Evolutionary conservation across 1,140 invertebrate genomes (phyloP).

Genomic region (Papilio polytes): DNA sequence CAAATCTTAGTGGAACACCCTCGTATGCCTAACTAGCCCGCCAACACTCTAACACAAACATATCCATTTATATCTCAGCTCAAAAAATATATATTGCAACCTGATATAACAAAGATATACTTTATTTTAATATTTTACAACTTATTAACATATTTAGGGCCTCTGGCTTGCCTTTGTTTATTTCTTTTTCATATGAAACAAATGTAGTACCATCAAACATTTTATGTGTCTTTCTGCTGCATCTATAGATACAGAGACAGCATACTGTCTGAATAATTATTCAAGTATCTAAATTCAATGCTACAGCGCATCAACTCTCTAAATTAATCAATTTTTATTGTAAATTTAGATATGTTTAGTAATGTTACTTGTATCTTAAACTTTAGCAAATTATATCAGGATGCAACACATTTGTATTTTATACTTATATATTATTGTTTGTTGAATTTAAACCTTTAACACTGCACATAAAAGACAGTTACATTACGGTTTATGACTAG

Average conservation of each 20-base stretch:
- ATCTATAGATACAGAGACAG: too few species aligned
- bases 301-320: too few species aligned
- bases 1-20: conserved; percentile 69
- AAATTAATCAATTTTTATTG: too few species aligned
- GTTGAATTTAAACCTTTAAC: background rate
- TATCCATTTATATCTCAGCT: conserved; percentile 31
- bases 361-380: too few species aligned
- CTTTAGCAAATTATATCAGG: background rate
- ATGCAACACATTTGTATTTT: background rate
- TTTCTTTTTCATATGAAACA: too few species aligned
- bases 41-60: conserved; percentile 47
- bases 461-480: background rate
- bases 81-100: conserved; percentile 5
- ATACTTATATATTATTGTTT: background rate
- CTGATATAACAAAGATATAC: conserved; percentile 18
- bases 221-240: too few species aligned
- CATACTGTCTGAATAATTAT: too few species aligned
- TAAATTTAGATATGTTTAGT: background rate
- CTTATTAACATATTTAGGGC: too few species aligned
- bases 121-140: too few species aligned
- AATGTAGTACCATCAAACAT: too few species aligned
- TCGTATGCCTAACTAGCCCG: conserved; percentile 59
- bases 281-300: too few species aligned
- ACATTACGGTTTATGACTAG: background rate
- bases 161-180: too few species aligned